Conservation (phyloP, 2,113 vertebrate genomes). For the Sinocyclocheilus rhinocerous region DNA sequence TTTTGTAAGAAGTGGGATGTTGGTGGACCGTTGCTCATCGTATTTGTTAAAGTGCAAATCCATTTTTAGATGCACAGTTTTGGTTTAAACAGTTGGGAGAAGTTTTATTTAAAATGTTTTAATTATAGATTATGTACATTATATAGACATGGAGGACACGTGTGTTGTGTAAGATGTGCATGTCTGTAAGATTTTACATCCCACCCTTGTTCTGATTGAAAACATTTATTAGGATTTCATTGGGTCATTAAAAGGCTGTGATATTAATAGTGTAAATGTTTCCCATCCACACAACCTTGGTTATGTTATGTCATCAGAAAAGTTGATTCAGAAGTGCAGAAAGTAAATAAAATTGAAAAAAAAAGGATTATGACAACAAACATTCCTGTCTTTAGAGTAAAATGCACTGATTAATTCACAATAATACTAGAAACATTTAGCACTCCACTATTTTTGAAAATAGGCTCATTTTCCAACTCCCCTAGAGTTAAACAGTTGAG, state of each 20-base stretch:
- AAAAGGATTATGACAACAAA: too few relatives aligned
- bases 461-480: too few relatives aligned
- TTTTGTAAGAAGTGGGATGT: conserved; percentile 4
- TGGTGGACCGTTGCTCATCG: conserved; percentile 11
- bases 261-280: not conserved
- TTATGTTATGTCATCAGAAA: not conserved
- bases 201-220: not conserved
- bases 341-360: too few relatives aligned
- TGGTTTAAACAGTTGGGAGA: not conserved
- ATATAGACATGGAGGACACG: not conserved
- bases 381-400: too few relatives aligned
- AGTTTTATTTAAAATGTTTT: not conserved
- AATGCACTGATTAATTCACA: not conserved
- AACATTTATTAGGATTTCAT: not conserved
- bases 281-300: not conserved
- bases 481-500: too few relatives aligned
- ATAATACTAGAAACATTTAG: not conserved
- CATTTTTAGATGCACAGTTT: too few relatives aligned
- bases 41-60: too few relatives aligned
- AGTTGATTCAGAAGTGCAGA: not conserved
- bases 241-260: not conserved
- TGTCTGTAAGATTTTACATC: not conserved
- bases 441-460: too few relatives aligned
- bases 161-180: not conserved
- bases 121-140: not conserved